These are phyloP conservation scores for Falco biarmicus DNA, from an alignment of 2,797 vertebrate genomes.

Conservation along the genomic window DNA sequence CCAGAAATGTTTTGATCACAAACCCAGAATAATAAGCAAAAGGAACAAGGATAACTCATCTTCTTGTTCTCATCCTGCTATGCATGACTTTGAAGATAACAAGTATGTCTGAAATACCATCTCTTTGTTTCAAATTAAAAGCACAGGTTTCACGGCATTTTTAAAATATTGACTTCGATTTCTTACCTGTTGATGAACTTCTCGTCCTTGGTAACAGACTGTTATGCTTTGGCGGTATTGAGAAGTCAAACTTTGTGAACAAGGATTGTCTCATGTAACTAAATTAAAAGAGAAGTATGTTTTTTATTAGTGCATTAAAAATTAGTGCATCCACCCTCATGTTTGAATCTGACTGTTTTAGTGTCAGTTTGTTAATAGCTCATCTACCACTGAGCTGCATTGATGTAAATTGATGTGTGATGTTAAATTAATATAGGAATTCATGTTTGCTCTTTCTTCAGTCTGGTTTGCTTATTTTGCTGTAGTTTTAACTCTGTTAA, in stretches of 20 bases:
- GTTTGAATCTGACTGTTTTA: neutral
- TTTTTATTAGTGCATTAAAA: neutral
- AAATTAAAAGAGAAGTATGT: neutral
- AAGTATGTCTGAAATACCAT: conserved; percentile 84
- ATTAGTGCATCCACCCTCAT: neutral
- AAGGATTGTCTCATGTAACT: neutral
- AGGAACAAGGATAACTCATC: conserved; percentile 91
- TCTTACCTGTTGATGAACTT: neutral
- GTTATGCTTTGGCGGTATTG: neutral
- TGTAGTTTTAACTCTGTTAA: neutral
- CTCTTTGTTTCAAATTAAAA: neutral
- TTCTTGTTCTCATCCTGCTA: conserved; percentile 94
- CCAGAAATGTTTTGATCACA: conserved; percentile 99
- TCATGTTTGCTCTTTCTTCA: neutral
- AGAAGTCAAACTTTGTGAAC: neutral
- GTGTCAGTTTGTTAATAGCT: neutral
- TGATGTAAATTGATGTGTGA: neutral
- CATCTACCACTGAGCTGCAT: neutral
- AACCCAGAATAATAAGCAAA: conserved; percentile 99
- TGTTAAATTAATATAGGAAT: neutral
- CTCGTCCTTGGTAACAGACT: neutral
- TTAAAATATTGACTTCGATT: neutral
- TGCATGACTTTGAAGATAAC: conserved; percentile 93
- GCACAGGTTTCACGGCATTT: neutral
- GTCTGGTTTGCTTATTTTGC: neutral